Evolutionary conservation across 1,140 invertebrate genomes (phyloP), one percentile per base, ranked within the genome.

Genomic region (Melanaphis sacchari): DNA sequence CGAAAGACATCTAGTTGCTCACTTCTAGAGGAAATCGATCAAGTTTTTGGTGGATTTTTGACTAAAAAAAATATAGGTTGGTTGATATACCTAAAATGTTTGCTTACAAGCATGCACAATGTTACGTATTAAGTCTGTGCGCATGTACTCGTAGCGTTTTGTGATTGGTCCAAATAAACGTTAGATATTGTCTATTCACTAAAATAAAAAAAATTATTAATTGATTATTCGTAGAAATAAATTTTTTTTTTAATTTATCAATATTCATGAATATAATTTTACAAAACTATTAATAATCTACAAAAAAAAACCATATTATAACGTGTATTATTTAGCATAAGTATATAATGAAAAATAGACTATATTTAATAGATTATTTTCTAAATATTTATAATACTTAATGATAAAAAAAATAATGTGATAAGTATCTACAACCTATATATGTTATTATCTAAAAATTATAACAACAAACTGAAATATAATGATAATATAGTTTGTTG

Each of bases 21-120:
- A 22, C 81, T 93, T 52, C 40, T 84, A 38, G 91, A 93, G 4
- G 91, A 93, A 84, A 93, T 93, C 24, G 91, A 93, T 54, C 81
- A 84, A 82, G 81, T 93, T 31, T 93, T 93, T 36, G 91, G 91
- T 15, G 91, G 91, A 40, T 93, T 52, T 85, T 93, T 93, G 81
- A 84, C 91, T 93, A 93, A 81, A 26, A 93, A 31, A 40, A 93
- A 52, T 46, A 85, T 93, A 85, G 91, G 91, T 93, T 85, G 15
- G 91, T 93, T 52, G 15, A 36, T 81, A 24, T n/a, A 87, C 43
- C 6, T 87, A 87, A 15, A 43, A 24, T 49, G 11, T 31, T 46
- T 89, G 36, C 15, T 18, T 41, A 43, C 52, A 90, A 26, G 88
- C 49, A 66, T 66, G 89, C 41, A 89, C 46, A 40, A 38, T 54